Base-by-base conservation (phyloP, 2,888 invertebrate genomes). In the Acrobasis repandana region DNA sequence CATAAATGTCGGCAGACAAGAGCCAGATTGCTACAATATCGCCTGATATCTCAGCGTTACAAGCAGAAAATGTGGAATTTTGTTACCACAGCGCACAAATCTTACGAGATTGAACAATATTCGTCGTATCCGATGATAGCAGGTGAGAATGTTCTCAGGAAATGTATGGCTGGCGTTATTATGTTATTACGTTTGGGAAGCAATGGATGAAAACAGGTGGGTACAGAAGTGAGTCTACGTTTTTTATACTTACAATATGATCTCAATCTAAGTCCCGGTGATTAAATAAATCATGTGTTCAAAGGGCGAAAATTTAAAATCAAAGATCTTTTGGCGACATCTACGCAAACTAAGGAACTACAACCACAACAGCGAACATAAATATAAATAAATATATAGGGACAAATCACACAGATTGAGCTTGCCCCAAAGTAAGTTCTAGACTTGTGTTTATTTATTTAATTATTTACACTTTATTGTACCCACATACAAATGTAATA, bases 81-180 rank as follows among this genome's bases (percentile, higher is more conserved):
- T 36, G 9, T 16, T 52, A 52, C 36, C 14, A n/a, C 16, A 11
- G 14, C 52, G n/a, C 16, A 38, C 38, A 62, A 64, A 66, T 70
- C 60, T 66, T 9, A 34, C 16, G n/a, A 57, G 48, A 48, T 57
- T 48, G 57, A 48, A 57, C 47, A 48, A 57, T 48, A 48, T 57
- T 57, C 47, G 48, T 33, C 16, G 33, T 38, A 43, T 38, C 54
- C 47, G 10, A 20, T 56, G 33, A 57, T 16, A 48, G 47, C 33
- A 48, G 47, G 57, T 54, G 47, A 33, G 15, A 34, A 48, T 57
- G 16, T 46, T 56, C 48, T 15, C 47, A 14, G 43, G 46, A n/a
- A 57, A 57, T 20, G 20, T 47, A 34, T 48, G 57, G 46, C 10
- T 28, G n/a, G 9, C n/a, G 33, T 57, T 57, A 57, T 57, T 47